Base-by-base conservation (phyloP, 2,113 vertebrate species). In the Eulemur macaco region DNA sequence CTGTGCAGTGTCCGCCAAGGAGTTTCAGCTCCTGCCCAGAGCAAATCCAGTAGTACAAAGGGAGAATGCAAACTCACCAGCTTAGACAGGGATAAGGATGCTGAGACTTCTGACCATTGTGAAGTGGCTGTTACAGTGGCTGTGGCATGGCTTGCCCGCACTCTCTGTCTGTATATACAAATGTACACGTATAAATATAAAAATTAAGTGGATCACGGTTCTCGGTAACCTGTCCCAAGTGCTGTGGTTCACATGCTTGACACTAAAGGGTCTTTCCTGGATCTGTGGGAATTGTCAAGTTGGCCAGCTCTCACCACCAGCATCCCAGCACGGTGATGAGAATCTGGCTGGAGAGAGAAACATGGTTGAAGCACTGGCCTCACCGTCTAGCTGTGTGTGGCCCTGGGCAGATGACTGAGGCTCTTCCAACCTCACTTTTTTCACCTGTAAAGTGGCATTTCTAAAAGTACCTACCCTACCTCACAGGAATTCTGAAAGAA, bases 81-180 rank as follows among this genome's bases (percentile, higher is more conserved):
- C 69, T 54, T 8, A 58, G 96, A 93, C 23, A 27, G 47, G 73
- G 39, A 52, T 69, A 58, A 64, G 39, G 45, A 69, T 2, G 0
- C 56, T 0, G 21, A 60, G 71, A 63, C 37, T 12, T 21, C n/a
- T 37, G 23, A 14, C 21, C 7, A 10, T 39, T 12, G 66, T 56
- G 93, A 27, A 39, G 0, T 2, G 0, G 91, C 78, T 64, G 29
- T 31, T 11, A 15, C n/a, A 25, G 58, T 56, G 15, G 66, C 84
- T 92, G 76, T 23, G 34, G 52, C 15, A 8, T 60, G 56, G 58
- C 92, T 93, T 81, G 34, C 95, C 97, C 97, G 96, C 66, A 91
- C 27, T 93, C 98, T 96, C 97, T 98, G 97, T 95, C 71, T 86
- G 95, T 84, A 95, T 92, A 98, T 95, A 97, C 95, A 97, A 96